Conservation (phyloP, 2,797 vertebrate species). For the Gambusia yucatana region DNA sequence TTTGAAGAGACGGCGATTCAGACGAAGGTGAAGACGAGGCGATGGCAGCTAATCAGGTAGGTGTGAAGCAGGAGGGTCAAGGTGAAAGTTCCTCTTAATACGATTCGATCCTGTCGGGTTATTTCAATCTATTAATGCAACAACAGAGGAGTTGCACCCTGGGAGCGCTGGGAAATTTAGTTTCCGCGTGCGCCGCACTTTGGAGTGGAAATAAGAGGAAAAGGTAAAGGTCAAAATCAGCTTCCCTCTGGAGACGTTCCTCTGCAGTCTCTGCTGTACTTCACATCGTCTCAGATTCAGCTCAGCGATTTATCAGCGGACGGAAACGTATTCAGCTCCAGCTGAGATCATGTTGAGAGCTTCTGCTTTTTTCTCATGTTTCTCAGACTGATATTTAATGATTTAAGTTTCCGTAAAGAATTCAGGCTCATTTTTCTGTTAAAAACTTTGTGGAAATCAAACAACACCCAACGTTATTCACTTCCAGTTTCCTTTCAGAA, state of each 20-base stretch:
- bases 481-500: background rate
- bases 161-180: constrained; percentile 66
- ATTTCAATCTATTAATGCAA: constrained; percentile 53
- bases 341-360: background rate
- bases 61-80: constrained; percentile 55
- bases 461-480: background rate
- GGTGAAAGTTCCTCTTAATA: constrained; percentile 46
- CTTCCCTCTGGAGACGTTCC: constrained; percentile 21
- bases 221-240: constrained; percentile 49
- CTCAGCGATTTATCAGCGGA: constrained; percentile 4
- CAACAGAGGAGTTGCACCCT: constrained; percentile 28
- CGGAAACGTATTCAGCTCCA: background rate
- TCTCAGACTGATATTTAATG: background rate
- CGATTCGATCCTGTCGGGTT: constrained; percentile 37
- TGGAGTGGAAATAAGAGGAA: constrained; percentile 51
- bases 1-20: constrained; percentile 6
- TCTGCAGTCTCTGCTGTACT: background rate
- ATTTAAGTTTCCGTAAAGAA: background rate
- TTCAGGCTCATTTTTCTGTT: background rate
- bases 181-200: constrained; percentile 50
- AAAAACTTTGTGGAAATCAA: background rate
- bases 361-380: background rate
- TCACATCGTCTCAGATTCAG: background rate
- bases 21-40: constrained; percentile 25
- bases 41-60: constrained; percentile 72